Base-by-base conservation (phyloP, 2,888 invertebrate species). In the Ectobius pallidus region DNA sequence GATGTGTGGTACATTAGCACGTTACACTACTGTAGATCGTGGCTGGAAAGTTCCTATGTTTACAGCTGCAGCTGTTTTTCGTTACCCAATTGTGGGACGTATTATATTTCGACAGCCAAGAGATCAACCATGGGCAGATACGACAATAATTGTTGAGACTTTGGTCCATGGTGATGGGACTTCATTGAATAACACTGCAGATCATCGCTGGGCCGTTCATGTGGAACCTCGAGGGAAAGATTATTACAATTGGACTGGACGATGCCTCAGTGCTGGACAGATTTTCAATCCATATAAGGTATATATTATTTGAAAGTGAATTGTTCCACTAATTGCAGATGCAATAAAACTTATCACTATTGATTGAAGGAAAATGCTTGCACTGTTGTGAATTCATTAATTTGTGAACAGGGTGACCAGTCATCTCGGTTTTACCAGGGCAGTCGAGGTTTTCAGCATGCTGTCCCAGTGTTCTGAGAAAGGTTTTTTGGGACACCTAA, bases 121-220 rank as follows among this genome's bases (percentile, higher is more conserved):
- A 67, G 91, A 93, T 74, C 88, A 91, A 78, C 93, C 94, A 0
- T 91, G 91, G 88, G 89, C 91, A 72, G 97, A 97, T 78, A 97
- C 97, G 1, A 90, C 91, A 0, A 86, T 97, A 30, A 88, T 95
- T 73, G 87, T 95, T 39, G 95, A 95, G 81, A 91, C 91, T 80
- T 84, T 97, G 78, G 90, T 95, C 34, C 96, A 96, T 82, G 93
- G 93, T 0, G 96, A 97, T 82, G 95, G 95, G 0, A 89, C 92
- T 2, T 88, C 87, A 70, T 84, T 91, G 72, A 93, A 94, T 81
- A 80, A 80, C 49, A 84, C 85, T 1, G 74, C 77, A 3, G 80
- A 81, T 39, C 85, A 85, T 78, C 84, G 93, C 76, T 97, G 96
- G 96, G 92, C 92, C 14, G 86, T 97, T 20, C 94, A 96, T 81